Evolutionary conservation across 1,140 invertebrate species (phyloP).

Genomic region (Bombyx mori): ASM3026992v2 NC_085115.1:10486001-10486500

Average conservation of each 20-base stretch:
- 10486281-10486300: slow-evolving; percentile 16
- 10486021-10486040: no score
- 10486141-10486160: no score
- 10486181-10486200: no score
- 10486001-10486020: no score
- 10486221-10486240: background rate
- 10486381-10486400: slow-evolving; percentile 34
- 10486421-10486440: slow-evolving; percentile 16
- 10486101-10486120: no score
- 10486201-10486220: no score
- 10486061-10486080: no score
- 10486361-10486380: slow-evolving; percentile 30
- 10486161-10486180: no score
- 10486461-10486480: slow-evolving; percentile 33
- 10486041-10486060: no score
- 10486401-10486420: slow-evolving; percentile 28
- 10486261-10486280: slow-evolving; percentile 16
- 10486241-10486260: slow-evolving; percentile 12
- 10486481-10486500: slow-evolving; percentile 50
- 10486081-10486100: no score
- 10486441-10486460: slow-evolving; percentile 25
- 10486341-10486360: slow-evolving; percentile 42
- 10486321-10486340: slow-evolving; percentile 36
- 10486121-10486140: no score
- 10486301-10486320: slow-evolving; percentile 21